phyloP scores from a whole-genome alignment of 2,797 vertebrate species.

The Lindbergichthys nudifrons region DNA sequence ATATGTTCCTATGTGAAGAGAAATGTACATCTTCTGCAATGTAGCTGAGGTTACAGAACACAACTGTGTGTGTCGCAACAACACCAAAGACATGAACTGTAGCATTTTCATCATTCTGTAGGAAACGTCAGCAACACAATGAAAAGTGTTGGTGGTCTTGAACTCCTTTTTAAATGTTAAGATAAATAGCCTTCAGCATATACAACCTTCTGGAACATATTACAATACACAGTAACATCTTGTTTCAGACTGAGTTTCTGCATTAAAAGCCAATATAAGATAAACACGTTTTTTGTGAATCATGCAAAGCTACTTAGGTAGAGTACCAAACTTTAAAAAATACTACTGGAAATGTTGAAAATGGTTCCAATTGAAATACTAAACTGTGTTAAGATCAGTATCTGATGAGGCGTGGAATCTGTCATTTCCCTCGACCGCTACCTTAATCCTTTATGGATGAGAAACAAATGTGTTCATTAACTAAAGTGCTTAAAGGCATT shows the following conservation, averaged over 20 bases:
- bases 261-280: no score
- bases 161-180: slow-evolving; percentile 7
- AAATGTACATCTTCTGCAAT: slow-evolving; percentile 10
- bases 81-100: neutral
- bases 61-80: slow-evolving; percentile 25
- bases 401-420: slow-evolving; percentile 10
- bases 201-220: neutral
- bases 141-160: neutral
- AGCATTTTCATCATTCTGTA: neutral
- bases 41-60: slow-evolving; percentile 23
- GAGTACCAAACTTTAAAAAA: no score
- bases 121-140: neutral
- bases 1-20: slow-evolving; percentile 8
- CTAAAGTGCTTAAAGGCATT: slow-evolving; percentile 44
- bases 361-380: neutral
- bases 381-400: neutral
- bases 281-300: no score
- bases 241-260: no score
- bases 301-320: no score
- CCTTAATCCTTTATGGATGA: slow-evolving; percentile 33
- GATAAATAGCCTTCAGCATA: neutral
- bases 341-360: no score
- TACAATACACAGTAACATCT: no score
- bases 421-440: slow-evolving; percentile 8
- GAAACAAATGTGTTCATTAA: slow-evolving; percentile 38